phyloP scores from a whole-genome alignment of 2,113 vertebrate genomes.

The Festucalex cinctus region DNA sequence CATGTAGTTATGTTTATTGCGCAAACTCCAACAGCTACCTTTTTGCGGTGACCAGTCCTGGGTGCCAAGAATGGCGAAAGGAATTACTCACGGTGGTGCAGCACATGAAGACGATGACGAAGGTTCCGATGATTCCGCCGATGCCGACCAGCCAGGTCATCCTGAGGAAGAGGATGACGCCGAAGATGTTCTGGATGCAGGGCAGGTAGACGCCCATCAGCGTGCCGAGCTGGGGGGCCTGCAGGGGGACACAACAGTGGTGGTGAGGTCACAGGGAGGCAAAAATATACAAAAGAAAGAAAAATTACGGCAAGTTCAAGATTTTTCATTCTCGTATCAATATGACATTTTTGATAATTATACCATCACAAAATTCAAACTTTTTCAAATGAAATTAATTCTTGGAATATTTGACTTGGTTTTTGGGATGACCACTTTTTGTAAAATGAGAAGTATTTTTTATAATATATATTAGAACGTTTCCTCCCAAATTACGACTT shows the following conservation, averaged over 20 bases:
- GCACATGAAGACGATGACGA: conserved; percentile 95
- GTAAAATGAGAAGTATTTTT: no score
- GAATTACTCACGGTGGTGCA: conserved; percentile 86
- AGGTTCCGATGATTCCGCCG: conserved; percentile 90
- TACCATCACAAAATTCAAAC: no score
- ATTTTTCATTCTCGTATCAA: no score
- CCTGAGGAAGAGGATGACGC: conserved; percentile 95
- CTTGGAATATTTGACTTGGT: no score
- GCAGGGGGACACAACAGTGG: conserved; percentile 15
- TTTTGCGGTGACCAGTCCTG: no score
- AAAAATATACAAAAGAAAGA: neutral
- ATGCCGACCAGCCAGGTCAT: conserved; percentile 99
- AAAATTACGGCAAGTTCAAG: neutral
- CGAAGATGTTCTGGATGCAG: conserved; percentile 98
- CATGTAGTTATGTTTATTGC: no score
- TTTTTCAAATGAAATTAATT: no score
- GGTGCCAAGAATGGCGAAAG: neutral
- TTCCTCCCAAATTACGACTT: neutral
- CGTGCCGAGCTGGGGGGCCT: conserved; percentile 94
- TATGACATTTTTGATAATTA: no score
- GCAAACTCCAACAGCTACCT: no score
- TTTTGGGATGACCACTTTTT: no score
- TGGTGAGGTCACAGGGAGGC: neutral
- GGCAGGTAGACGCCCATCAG: conserved; percentile 98
- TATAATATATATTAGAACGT: no score